Conservation (phyloP, 1,140 invertebrate genomes). For the Bombyx mandarina region DNA sequence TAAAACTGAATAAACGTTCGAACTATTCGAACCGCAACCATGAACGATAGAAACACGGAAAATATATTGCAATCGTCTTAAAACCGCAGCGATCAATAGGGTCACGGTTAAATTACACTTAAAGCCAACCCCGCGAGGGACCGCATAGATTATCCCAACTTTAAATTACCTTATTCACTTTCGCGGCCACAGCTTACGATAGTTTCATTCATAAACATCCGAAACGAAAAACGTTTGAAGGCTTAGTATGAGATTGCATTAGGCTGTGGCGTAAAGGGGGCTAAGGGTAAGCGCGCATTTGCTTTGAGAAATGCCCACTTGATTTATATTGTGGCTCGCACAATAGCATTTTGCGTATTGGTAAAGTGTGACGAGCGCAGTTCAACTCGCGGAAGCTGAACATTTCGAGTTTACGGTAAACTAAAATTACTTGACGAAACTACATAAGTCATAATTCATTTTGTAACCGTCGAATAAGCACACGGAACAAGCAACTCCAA, state of each 20-base stretch:
- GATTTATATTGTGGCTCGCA: conserved; percentile 63
- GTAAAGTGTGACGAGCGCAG: conserved; percentile 23
- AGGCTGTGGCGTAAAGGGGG: conserved; percentile 29
- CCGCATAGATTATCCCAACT: conserved; percentile 15
- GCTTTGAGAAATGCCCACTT: conserved; percentile 33
- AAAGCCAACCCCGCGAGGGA: conserved; percentile 8
- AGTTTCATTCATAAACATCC: conserved; percentile 2
- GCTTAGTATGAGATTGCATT: conserved; percentile 10
- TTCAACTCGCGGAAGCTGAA: conserved; percentile 36
- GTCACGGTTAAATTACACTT: conserved; percentile 9
- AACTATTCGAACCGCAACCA: too few species aligned
- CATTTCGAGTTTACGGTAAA: conserved; percentile 54
- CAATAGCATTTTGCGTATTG: conserved; percentile 44
- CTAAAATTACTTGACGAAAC: conserved; percentile 54
- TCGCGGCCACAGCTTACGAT: conserved; percentile 13
- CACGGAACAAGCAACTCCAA: too few species aligned
- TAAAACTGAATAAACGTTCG: too few species aligned
- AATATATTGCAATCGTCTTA: neutral
- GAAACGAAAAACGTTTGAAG: conserved; percentile 4
- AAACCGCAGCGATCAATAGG: conserved; percentile 7
- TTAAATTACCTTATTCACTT: conserved; percentile 13
- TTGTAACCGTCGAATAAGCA: neutral
- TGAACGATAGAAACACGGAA: too few species aligned
- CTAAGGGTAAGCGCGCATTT: conserved; percentile 27
- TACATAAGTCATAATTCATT: conserved; percentile 1